These are phyloP conservation scores for Koerneria pararmatus DNA, from an alignment of 2,888 invertebrate genomes.

Conservation along the genomic window DNA sequence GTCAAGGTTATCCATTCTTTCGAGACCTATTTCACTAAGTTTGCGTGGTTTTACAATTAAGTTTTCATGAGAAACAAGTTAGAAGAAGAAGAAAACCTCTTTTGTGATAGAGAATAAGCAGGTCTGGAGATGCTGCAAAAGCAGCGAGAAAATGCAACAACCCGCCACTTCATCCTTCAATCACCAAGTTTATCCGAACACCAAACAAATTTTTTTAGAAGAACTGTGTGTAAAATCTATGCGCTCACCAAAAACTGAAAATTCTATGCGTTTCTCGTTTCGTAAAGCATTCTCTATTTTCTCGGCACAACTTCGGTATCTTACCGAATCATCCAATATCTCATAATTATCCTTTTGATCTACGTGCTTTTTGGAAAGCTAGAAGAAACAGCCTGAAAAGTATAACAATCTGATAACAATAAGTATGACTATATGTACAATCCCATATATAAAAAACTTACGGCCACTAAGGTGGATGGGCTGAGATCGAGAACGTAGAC, in stretches of 20 bases:
- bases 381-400: too few species aligned
- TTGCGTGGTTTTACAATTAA: slow-evolving; percentile 1
- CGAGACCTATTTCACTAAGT: too few species aligned
- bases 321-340: too few species aligned
- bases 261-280: too few species aligned
- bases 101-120: slow-evolving; percentile 60
- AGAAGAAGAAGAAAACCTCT: slow-evolving; percentile 18
- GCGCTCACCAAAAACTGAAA: too few species aligned
- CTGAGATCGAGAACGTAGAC: slow-evolving; percentile 77
- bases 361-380: neutral
- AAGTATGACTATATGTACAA: neutral
- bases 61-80: slow-evolving; percentile 5
- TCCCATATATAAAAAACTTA: slow-evolving; percentile 63
- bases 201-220: too few species aligned
- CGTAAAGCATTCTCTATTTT: too few species aligned
- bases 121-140: slow-evolving; percentile 59
- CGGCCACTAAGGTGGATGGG: slow-evolving; percentile 73
- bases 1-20: too few species aligned
- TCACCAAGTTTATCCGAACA: too few species aligned
- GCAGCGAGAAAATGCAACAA: slow-evolving; percentile 60
- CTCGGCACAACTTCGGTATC: too few species aligned
- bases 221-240: too few species aligned
- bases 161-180: slow-evolving; percentile 61
- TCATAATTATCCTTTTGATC: too few species aligned
- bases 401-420: neutral